Percentiles rank a stretch among this genome's conserved stretches.
Evolutionary conservation across 2,113 vertebrate genomes (phyloP).

Genomic region (Gobius niger): DNA sequence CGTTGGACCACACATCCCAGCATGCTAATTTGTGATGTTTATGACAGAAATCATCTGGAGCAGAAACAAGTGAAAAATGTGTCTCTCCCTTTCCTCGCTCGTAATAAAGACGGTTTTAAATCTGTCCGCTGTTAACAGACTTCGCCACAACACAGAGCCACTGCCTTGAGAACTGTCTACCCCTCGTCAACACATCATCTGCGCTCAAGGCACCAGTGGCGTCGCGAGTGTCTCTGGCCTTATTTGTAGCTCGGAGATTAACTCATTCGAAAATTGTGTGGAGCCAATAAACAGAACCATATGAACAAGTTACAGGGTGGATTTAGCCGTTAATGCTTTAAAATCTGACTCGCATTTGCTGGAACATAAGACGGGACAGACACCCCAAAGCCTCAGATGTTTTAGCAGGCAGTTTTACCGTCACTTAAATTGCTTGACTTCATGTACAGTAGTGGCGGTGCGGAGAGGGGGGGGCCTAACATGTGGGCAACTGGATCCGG

Average conservation of each 20-base stretch:
- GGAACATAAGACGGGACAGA: constrained; percentile 51
- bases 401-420: constrained; percentile 63
- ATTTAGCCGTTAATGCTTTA: constrained; percentile 38
- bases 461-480: constrained; percentile 47
- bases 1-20: constrained; percentile 64
- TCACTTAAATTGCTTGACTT: constrained; percentile 53
- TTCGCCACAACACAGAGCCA: constrained; percentile 55
- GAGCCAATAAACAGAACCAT: constrained; percentile 41
- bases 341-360: constrained; percentile 47
- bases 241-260: constrained; percentile 49
- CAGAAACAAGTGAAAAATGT: constrained; percentile 41
- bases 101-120: constrained; percentile 45
- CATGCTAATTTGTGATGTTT: constrained; percentile 71
- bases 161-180: constrained; percentile 58
- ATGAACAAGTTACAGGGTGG: constrained; percentile 37
- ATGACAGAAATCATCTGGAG: constrained; percentile 56
- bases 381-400: constrained; percentile 62
- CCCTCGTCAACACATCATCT: constrained; percentile 49
- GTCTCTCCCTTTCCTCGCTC: constrained; percentile 22
- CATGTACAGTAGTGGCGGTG: constrained; percentile 58
- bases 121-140: constrained; percentile 59
- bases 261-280: constrained; percentile 46
- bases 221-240: constrained; percentile 43
- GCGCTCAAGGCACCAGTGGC: constrained; percentile 34
- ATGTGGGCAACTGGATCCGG: constrained; percentile 55